Base-by-base conservation (phyloP, 2,797 vertebrate genomes). In the Scolopax rusticola region DNA sequence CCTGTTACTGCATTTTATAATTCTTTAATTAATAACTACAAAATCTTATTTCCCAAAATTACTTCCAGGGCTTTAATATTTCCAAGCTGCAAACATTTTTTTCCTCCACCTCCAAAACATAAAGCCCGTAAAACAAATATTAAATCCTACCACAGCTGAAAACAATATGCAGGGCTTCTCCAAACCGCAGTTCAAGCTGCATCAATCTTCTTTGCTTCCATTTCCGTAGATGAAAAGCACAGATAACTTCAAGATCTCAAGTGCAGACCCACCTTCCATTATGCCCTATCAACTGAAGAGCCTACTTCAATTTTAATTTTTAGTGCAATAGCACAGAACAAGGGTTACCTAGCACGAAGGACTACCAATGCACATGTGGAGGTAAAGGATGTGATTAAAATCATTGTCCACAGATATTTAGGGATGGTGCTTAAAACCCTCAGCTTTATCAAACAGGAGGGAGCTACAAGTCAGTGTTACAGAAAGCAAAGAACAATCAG, bases 71-170 rank as follows among this genome's bases (percentile, higher is more conserved):
- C 25, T 75, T 17, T 4, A 78, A 0, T 36, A 84, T 51, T 82
- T 84, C 33, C 43, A 69, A 40, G 21, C 38, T 45, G 81, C 17
- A n/a, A 71, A 53, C 5, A 25, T 28, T 73, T 86, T 8, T 45
- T 65, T 40, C 9, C 0, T 0, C 24, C 36, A 40, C 13, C 27
- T 84, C 43, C 1, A 2, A 61, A 76, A 75, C 50, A 57, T 5
- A 50, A 60, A 84, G 68, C 15, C 25, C 1, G 0, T 59, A 76
- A 86, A 82, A 9, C 25, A 32, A 70, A 80, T 20, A 59, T 28
- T 64, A 65, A 80, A 59, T 56, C 51, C 59, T 54, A 57, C 25
- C 11, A 41, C 60, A 47, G 51, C 51, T 38, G 57, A 75, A 92
- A 94, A 80, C 0, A 47, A 6, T 3, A 19, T 1, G 4, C 1